These are phyloP conservation scores for Stenchaetothrips biformis DNA, from an alignment of 2,888 invertebrate genomes.

Conservation along the genomic window DNA sequence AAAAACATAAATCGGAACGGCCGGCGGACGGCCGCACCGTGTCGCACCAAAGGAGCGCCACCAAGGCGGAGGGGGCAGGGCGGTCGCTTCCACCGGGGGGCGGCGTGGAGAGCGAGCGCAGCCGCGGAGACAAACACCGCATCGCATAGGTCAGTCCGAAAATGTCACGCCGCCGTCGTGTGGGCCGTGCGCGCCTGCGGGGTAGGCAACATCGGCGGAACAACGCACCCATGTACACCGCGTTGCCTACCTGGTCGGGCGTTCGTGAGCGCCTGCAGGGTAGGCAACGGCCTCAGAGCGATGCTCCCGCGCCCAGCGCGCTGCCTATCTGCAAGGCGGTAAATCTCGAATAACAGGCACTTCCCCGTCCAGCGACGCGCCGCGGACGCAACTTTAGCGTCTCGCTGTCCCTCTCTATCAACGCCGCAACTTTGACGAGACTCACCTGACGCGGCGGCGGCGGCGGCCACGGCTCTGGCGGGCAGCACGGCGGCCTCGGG, in stretches of 20 bases:
- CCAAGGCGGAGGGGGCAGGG: neutral
- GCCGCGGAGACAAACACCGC: neutral
- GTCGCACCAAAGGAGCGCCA: neutral
- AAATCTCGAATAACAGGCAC: too few species aligned
- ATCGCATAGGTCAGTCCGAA: neutral
- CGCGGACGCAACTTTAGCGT: too few species aligned
- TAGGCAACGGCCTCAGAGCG: neutral
- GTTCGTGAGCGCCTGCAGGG: neutral
- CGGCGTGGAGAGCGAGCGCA: too few species aligned
- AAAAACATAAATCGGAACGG: constrained; percentile 8
- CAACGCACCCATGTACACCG: too few species aligned
- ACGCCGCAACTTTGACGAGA: neutral
- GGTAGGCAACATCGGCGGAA: too few species aligned
- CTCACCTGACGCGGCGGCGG: neutral
- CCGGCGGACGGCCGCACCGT: neutral
- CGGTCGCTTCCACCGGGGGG: too few species aligned
- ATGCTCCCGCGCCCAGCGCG: neutral
- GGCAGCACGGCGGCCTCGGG: neutral
- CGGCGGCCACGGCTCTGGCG: neutral
- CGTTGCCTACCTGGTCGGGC: too few species aligned
- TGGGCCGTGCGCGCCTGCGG: neutral
- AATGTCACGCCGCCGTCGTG: neutral
- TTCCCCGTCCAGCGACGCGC: too few species aligned
- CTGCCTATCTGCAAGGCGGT: neutral
- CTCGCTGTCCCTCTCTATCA: neutral